phyloP scores from a whole-genome alignment of 2,888 invertebrate species.

The Pollenia amentaria region DNA sequence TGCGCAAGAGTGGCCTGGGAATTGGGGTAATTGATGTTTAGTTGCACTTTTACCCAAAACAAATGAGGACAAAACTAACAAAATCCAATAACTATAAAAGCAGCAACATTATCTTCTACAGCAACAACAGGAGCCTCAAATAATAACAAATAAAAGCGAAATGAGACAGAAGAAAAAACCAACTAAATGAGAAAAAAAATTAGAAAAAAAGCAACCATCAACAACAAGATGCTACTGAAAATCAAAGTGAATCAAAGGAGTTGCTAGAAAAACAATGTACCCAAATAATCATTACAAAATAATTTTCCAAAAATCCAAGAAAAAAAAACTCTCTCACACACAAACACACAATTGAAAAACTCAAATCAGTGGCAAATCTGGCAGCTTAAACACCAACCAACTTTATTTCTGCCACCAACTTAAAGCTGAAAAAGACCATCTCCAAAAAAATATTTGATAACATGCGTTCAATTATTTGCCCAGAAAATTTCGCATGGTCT shows the following conservation, averaged over 20 bases:
- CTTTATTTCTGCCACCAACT: conserved; percentile 27
- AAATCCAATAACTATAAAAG: conserved; percentile 50
- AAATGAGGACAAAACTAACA: conserved; percentile 78
- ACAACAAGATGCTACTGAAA: conserved; percentile 62
- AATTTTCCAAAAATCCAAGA: conserved; percentile 27
- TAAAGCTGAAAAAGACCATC: conserved; percentile 3
- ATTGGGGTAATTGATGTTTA: conserved; percentile 84
- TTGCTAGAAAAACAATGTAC: conserved; percentile 32
- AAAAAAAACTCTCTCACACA: conserved; percentile 14
- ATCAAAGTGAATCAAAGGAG: conserved; percentile 67
- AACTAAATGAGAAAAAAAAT: neutral
- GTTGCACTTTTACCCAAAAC: conserved; percentile 83
- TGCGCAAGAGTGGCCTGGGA: conserved; percentile 78
- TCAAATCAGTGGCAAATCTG: conserved; percentile 69
- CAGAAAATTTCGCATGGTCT: conserved; percentile 54
- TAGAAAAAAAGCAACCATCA: conserved; percentile 17
- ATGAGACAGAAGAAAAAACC: conserved; percentile 37
- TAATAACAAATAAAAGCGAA: conserved; percentile 63
- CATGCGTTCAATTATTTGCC: conserved; percentile 73
- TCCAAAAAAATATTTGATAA: conserved; percentile 64
- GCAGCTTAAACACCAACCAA: conserved; percentile 56
- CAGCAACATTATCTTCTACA: conserved; percentile 25
- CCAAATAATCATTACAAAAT: conserved; percentile 68
- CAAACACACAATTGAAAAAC: neutral
- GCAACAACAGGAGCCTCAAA: conserved; percentile 29